Evolutionary conservation across 2,888 invertebrate genomes (phyloP), one percentile per base, ranked within the genome.

Genomic region (Drosophila greeni): DNA sequence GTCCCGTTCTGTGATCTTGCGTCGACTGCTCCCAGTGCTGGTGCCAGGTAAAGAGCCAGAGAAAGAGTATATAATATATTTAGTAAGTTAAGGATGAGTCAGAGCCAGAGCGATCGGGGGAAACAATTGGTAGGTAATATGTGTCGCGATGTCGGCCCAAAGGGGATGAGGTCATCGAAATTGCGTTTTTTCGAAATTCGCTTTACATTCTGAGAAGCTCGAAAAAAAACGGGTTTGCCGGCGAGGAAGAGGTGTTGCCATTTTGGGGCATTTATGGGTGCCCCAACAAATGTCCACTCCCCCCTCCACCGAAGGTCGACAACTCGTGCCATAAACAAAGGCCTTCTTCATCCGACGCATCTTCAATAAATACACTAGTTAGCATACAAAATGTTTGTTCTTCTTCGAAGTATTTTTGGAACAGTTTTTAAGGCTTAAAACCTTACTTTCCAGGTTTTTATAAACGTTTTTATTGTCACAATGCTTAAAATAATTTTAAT

Each of bases 1-100:
- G 65, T 51, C 74, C 75, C 82, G 75, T 81, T 60, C 73, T 82
- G 71, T 67, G 81, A 76, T 85, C 73, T 78, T 85, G 54, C 20
- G 39, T 26, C 53, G 51, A 73, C 75, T 70, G 62, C 40, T 54
- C 42, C 34, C 45, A 47, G 37, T 47, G 65, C 55, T 42, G 66
- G 47, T 33, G 68, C 33, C 42, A 59, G 18, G 59, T n/a, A 66
- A 49, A 39, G 24, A 42, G 16, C 6, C 42, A 40, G 9, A 60
- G 31, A 65, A 37, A 57, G 55, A 14, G 37, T 57, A 20, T 59
- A 11, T 3, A 3, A 14, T 29, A 31, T 20, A 9, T 31, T 47
- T 31, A 47, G 45, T 47, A 33, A 47, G 43, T 11, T 49, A 24
- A 20, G 53, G 40, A 60, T 60, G 57, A 66, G 66, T 66, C 64